Conservation (phyloP, 1,140 invertebrate genomes). For the Halesus radiatus region DNA sequence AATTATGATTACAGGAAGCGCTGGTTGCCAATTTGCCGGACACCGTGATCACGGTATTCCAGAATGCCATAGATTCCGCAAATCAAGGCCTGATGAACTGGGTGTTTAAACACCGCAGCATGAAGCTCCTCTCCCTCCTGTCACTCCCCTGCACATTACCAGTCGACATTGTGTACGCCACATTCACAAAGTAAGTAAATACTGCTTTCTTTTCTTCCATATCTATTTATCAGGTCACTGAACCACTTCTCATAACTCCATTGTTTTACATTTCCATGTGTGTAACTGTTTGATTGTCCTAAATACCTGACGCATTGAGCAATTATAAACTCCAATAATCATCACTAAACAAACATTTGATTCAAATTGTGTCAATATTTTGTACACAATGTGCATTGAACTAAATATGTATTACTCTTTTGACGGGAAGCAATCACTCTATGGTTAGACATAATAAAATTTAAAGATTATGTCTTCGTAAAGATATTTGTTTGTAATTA, state of each 20-base stretch:
- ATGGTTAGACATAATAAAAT: no score
- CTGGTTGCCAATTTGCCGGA: constrained; percentile 88
- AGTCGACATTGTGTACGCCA: constrained; percentile 87
- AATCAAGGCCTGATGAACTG: constrained; percentile 92
- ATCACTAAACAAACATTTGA: constrained; percentile 13
- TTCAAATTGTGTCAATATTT: not conserved
- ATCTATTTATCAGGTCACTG: constrained; percentile 21
- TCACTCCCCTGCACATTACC: constrained; percentile 88
- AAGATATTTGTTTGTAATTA: not conserved
- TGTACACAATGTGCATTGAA: not conserved
- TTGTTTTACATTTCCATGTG: constrained; percentile 13
- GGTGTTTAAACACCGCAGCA: constrained; percentile 86
- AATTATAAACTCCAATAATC: constrained; percentile 1
- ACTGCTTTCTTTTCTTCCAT: not conserved
- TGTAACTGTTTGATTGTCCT: not conserved
- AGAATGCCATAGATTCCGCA: constrained; percentile 91
- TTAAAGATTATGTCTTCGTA: no score
- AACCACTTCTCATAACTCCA: constrained; percentile 21
- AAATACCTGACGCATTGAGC: constrained; percentile 23
- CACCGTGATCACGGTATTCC: constrained; percentile 87
- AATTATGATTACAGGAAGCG: constrained; percentile 77
- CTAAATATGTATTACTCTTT: no score
- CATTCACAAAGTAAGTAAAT: constrained; percentile 90
- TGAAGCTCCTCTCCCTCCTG: constrained; percentile 84
- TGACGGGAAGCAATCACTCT: no score